These are phyloP conservation scores for Brachionus plicatilis DNA, from an alignment of 1,140 invertebrate species.

Conservation along the genomic window DNA sequence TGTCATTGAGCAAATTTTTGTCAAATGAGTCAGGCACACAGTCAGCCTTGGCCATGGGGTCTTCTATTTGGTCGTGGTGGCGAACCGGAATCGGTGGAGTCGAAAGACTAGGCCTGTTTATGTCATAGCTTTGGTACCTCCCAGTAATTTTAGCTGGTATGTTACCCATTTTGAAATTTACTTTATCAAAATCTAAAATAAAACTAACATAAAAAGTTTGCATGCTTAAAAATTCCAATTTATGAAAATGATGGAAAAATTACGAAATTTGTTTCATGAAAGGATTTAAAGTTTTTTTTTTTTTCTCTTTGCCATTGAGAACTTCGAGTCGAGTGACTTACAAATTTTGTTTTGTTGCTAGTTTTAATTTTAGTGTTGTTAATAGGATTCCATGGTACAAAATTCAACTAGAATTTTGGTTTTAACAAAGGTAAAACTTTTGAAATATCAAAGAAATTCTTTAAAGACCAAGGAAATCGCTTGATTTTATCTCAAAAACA, in stretches of 20 bases:
- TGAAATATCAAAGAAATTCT: background rate
- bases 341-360: background rate
- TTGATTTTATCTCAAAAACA: background rate
- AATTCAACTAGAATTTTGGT: background rate
- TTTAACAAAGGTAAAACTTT: background rate
- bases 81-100: background rate
- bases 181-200: background rate
- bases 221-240: background rate
- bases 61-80: background rate
- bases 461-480: background rate
- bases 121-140: conserved; percentile 36
- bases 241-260: background rate
- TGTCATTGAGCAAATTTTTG: background rate
- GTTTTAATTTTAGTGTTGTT: background rate
- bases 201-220: background rate
- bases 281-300: background rate
- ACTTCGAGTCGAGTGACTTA: background rate
- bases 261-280: background rate
- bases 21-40: background rate
- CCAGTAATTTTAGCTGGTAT: conserved; percentile 37
- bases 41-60: background rate
- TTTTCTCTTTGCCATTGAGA: background rate
- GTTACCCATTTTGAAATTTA: conserved; percentile 15
- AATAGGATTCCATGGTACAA: background rate
- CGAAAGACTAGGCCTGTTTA: conserved; percentile 11